Evolutionary conservation across 1,140 invertebrate species (phyloP), one percentile per base, ranked within the genome.

Genomic region (Drosophila tropicalis): DNA sequence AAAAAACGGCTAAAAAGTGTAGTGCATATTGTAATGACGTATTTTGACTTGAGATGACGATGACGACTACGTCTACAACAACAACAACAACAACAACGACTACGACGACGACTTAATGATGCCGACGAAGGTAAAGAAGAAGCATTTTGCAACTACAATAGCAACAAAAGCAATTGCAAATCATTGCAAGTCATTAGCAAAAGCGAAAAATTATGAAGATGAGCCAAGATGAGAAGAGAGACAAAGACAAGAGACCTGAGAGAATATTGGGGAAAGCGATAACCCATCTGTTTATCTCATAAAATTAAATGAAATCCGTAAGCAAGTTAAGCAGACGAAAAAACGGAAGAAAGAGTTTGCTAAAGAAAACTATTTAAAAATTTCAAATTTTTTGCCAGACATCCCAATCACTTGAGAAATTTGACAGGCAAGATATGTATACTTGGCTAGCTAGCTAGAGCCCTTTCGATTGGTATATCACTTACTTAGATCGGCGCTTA

Each of bases 21-120:
- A 25, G 40, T 57, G 55, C 61, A 62, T 62, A 62, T 62, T 47
- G 40, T 44, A 62, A 62, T 62, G 36, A 62, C 61, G 61, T 62
- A 62, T 62, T 62, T 62, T 57, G 61, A 62, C 40, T 62, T 62
- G 61, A 40, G 40, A 62, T 5, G 40, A 62, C 29, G 55, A 57
- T 22, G 60, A 44, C 60, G 36, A 41, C 22, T 39, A 13, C 10
- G 36, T 13, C 34, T 9, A 36, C 29, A 25, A 56, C 17, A 17
- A 41, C 22, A 25, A 25, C 22, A 25, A 25, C 22, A 25, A 4
- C 1, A 25, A 25, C 22, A 25, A 36, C 29, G 6, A 56, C 17
- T 2, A 41, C 60, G 10, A 41, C 22, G 19, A 62, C 61, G 40
- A 41, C 61, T 44, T 62, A 62, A 62, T 62, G 61, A 62, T 29